Evolutionary conservation across 1,140 invertebrate genomes (phyloP), one percentile per base, ranked within the genome.

Genomic region (Sarcophaga bullata): DNA sequence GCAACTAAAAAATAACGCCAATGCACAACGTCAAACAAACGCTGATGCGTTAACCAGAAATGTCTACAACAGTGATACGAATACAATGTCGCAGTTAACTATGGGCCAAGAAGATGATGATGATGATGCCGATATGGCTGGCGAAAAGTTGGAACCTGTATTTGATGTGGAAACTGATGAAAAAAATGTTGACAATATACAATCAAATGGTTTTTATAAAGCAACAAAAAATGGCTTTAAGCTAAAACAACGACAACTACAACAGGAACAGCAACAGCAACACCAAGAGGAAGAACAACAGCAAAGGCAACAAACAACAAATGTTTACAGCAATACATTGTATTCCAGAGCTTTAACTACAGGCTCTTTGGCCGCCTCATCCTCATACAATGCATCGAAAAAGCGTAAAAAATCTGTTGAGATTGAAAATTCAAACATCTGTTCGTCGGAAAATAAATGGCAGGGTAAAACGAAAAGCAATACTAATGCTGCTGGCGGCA

Each of bases 391-490:
- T n/a, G 78, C 62, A 50, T 50, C 48, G 75, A 47, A 78, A 52
- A 62, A 75, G 50, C 58, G 75, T 46, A 50, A n/a, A 75, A 52
- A 80, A 49, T 19, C 75, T 80, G 49, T 58, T 19, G 76, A 48
- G 72, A 84, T 17, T 81, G 80, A 25, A 75, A 80, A 15, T 73
- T 17, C 37, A 17, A 82, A 68, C 19, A 46, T 84, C 80, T 25
- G 62, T 68, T 68, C 62, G 6, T 82, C 80, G 62, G 84, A 83
- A n/a, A 83, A 83, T 62, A 84, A 80, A 80, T 84, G 82, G 82
- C 80, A 78, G 11, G 82, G 73, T 10, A 84, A 6, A 7, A 54
- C 80, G 3, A 84, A 82, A 37, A 84, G 83, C 47, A 25, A 82
- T 50, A 80, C 68, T 48, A 81, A 72, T 54, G 19, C 47, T 25